Percentiles rank a stretch among this genome's conserved stretches.
These are phyloP conservation scores for Melipona bicolor DNA, from an alignment of 2,888 invertebrate genomes.

Conservation along the genomic window DNA sequence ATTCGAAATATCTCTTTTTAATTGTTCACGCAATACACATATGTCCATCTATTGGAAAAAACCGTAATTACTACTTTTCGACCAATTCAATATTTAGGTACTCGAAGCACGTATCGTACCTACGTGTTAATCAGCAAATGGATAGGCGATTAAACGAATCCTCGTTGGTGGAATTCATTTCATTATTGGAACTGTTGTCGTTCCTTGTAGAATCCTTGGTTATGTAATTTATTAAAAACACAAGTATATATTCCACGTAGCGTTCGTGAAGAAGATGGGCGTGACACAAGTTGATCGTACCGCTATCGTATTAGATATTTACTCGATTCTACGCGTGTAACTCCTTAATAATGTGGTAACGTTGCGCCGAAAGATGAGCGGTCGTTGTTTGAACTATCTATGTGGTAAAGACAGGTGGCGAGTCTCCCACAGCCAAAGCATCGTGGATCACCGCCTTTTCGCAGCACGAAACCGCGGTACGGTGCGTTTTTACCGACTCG, in stretches of 20 bases:
- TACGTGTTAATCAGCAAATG: too few relatives aligned
- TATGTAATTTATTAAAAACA: slow-evolving; percentile 1
- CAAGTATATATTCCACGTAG: neutral
- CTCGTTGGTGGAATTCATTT: too few relatives aligned
- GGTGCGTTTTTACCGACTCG: slow-evolving; percentile 36
- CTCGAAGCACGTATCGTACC: too few relatives aligned
- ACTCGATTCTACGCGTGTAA: neutral
- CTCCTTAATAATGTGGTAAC: slow-evolving; percentile 45
- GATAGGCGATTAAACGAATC: too few relatives aligned
- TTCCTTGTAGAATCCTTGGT: too few relatives aligned
- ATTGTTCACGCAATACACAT: neutral
- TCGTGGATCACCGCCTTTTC: slow-evolving; percentile 65
- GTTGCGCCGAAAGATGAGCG: slow-evolving; percentile 55
- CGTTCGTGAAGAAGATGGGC: slow-evolving; percentile 7
- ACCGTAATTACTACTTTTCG: too few relatives aligned
- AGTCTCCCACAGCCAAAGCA: slow-evolving; percentile 71
- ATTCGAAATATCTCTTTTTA: neutral
- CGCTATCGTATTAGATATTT: slow-evolving; percentile 49
- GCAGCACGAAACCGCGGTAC: slow-evolving; percentile 59
- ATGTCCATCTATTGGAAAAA: too few relatives aligned
- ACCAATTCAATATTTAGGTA: too few relatives aligned
- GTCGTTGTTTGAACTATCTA: slow-evolving; percentile 59
- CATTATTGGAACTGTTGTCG: neutral
- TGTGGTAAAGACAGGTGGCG: slow-evolving; percentile 73
- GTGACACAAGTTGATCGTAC: slow-evolving; percentile 12